Percentiles rank a stretch among this genome's conserved stretches.
These are phyloP conservation scores for Dastarcus helophoroides DNA, from an alignment of 2,888 invertebrate genomes.

Conservation along the genomic window DNA sequence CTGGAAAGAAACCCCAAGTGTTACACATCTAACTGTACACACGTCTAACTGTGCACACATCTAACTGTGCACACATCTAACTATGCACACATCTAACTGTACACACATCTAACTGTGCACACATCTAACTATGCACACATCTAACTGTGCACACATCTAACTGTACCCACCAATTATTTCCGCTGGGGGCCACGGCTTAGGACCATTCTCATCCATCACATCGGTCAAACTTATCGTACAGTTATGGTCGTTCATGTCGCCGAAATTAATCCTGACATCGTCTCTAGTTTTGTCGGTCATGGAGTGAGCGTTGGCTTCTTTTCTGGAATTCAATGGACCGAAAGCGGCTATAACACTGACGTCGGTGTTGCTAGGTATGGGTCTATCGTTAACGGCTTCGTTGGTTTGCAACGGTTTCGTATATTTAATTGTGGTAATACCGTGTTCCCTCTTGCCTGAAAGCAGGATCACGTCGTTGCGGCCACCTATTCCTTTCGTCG, in stretches of 20 bases:
- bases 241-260: constrained; percentile 55
- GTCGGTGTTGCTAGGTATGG: constrained; percentile 24
- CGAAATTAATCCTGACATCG: constrained; percentile 72
- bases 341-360: constrained; percentile 80
- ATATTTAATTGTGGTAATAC: constrained; percentile 71
- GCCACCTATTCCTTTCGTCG: constrained; percentile 63
- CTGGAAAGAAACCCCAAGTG: constrained; percentile 20
- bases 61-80: too few species aligned
- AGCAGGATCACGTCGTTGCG: constrained; percentile 66
- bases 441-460: constrained; percentile 64
- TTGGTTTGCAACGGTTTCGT: constrained; percentile 65
- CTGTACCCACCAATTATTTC: constrained; percentile 40
- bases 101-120: too few species aligned
- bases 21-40: too few species aligned
- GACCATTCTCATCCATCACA: constrained; percentile 46
- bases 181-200: constrained; percentile 59
- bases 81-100: too few species aligned
- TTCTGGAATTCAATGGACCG: constrained; percentile 65
- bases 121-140: too few species aligned
- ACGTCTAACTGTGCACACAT: too few species aligned
- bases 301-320: constrained; percentile 77
- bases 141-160: too few species aligned
- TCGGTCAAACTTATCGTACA: constrained; percentile 59
- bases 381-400: constrained; percentile 55
- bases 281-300: constrained; percentile 58